Evolutionary conservation across 1,140 invertebrate species (phyloP), one percentile per base, ranked within the genome.

Genomic region (Drosophila rufa): DNA sequence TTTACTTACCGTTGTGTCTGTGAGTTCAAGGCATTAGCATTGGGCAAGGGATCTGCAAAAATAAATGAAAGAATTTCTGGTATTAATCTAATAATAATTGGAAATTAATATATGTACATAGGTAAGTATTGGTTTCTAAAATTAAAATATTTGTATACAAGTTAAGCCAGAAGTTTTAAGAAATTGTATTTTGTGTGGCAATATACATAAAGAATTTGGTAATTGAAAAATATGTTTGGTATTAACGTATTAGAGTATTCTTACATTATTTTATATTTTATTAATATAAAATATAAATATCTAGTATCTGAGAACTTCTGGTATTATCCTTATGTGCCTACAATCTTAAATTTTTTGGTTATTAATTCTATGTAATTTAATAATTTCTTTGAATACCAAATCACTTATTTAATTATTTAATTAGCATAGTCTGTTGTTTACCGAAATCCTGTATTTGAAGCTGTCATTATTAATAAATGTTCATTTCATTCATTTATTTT

Each of bases 1-100:
- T 53, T 68, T 45, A 14, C 66, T 36, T 36, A 69, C 62, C 62
- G n/a, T 36, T 67, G 27, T 11, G 8, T 11, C 7, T 30, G 19
- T 42, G n/a, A 2, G 9, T 11, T 22, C 3, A n/a, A 36, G 40
- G 55, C 17, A 48, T 40, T 47, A 14, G 4, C 12, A 17, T n/a
- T 8, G 4, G 17, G 2, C 15, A 0, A 15, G 27, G 27, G 14
- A 71, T 19, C 66, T 73, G 69, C 2, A 71, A 70, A 22, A 25
- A 65, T 25, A 14, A 11, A 22, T 15, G 4, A 17, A 51, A 33
- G 19, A 51, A 50, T 40, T 6, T 3, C 0, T 6, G 2, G 8
- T 15, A 0, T 40, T 25, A 40, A 7, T 55, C 4, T 0, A 14
- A 30, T 14, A 43, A 27, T 4, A 65, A 40, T 17, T 7, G 33